Base-by-base conservation (phyloP, 2,888 invertebrate species). In the Apodemia hepburni region DNA sequence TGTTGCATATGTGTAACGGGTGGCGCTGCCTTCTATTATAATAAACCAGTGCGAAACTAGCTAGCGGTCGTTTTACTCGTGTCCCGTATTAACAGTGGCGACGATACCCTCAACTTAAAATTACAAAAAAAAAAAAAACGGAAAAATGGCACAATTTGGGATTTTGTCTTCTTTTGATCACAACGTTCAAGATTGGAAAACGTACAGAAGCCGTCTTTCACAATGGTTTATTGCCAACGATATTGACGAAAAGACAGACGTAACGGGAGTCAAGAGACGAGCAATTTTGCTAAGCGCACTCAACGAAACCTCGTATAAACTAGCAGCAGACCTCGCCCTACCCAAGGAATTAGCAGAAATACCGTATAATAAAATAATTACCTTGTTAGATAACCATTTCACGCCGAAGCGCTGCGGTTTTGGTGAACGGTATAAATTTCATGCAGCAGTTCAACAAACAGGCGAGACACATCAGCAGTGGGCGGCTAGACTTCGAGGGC, bases 201-300 rank as follows among this genome's bases (percentile, higher is more conserved):
- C 64, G 3, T 65, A 61, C n/a, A 68, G 64, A 60, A 49, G 60
- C 47, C 61, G 68, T 2, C 22, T 70, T 7, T 42, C n/a, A 9
- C 68, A 69, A 33, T 69, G 66, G 66, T 68, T 68, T 45, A 64
- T 69, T 35, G 67, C 67, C 22, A 68, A 69, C 47, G 65, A 67
- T 15, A 62, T 64, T 8, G 38, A 51, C 22, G 47, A 33, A 8
- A 35, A 27, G 12, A 18, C 22, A 3, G 11, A 51, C 6, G 3
- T 22, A 2, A 51, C 11, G 22, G 64, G 62, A 59, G 35, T 61
- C 0, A 70, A 63, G 47, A 62, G 65, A 57, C 59, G 70, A 8
- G 69, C 68, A 0, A 68, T 69, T 18, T 60, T 69, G 42, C 42
- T 69, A 17, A 69, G 68, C 58, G 65, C 68, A 61, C 63, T 69